Conservation (phyloP, 2,888 invertebrate species). For the Brachypalpus laphriformis region DNA sequence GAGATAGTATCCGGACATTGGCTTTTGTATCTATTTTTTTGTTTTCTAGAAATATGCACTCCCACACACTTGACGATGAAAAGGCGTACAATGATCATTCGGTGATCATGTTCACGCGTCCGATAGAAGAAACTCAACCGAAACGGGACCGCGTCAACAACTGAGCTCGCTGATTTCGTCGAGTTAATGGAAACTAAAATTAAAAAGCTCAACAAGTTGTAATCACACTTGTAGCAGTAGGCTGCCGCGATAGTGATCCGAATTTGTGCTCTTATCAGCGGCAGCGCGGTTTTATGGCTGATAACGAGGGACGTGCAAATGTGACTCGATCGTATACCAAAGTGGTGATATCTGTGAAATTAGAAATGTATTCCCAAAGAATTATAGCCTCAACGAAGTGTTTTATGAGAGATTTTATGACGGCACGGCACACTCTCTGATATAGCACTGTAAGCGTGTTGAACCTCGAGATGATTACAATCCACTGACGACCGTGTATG, state of each 20-base stretch:
- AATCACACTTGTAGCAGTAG: constrained; percentile 12
- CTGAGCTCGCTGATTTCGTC: constrained; percentile 1
- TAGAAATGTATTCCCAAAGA: not conserved
- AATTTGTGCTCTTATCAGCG: constrained; percentile 39
- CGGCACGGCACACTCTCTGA: not conserved
- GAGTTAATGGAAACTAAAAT: not conserved
- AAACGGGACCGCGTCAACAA: constrained; percentile 32
- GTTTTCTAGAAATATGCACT: not conserved
- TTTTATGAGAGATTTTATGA: not conserved
- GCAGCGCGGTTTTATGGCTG: constrained; percentile 25
- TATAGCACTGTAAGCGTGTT: constrained; percentile 32
- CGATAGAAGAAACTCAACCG: constrained; percentile 40
- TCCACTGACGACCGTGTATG: constrained; percentile 60
- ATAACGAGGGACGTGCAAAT: constrained; percentile 26
- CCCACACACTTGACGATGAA: constrained; percentile 12
- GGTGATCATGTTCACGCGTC: constrained; percentile 34
- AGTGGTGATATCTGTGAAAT: not conserved
- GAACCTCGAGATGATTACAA: constrained; percentile 57
- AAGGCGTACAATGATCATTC: not conserved
- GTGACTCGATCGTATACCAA: not conserved
- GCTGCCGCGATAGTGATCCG: constrained; percentile 19
- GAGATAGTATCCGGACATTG: constrained; percentile 60
- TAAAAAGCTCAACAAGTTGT: not conserved
- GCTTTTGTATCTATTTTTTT: not conserved
- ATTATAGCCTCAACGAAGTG: not conserved